These are phyloP conservation scores for Synaphobranchus kaupii DNA, from an alignment of 2,797 vertebrate species.

Conservation along the genomic window DNA sequence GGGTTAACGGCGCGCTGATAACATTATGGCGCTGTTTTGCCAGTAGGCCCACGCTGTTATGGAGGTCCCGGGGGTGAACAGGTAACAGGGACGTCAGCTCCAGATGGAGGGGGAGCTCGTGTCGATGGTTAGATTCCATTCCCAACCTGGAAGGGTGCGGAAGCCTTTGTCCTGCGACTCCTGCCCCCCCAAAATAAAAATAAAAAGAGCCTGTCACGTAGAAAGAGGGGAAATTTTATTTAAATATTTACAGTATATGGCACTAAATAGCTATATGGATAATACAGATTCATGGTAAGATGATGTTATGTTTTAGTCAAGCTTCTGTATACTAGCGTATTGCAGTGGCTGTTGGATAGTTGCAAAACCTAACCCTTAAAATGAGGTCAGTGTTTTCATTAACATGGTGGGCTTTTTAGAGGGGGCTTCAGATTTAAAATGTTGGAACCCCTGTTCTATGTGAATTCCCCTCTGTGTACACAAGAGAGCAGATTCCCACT, in stretches of 20 bases:
- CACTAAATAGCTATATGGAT: neutral
- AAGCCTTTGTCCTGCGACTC: neutral
- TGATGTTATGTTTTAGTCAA: neutral
- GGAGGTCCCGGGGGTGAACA: conserved; percentile 9
- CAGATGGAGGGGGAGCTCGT: neutral
- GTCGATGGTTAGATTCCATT: neutral
- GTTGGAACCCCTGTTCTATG: neutral
- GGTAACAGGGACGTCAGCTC: neutral
- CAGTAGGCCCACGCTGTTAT: neutral
- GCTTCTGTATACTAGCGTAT: neutral
- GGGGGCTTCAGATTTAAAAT: neutral
- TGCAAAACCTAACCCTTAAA: neutral
- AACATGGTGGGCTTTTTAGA: neutral
- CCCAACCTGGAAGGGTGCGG: neutral
- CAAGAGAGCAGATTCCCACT: neutral
- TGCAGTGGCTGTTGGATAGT: neutral
- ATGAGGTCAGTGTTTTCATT: neutral
- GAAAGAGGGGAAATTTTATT: neutral
- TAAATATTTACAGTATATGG: neutral
- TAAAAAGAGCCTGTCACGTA: neutral
- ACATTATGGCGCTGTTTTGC: conserved; percentile 30
- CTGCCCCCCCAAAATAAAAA: neutral
- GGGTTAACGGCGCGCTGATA: conserved; percentile 36
- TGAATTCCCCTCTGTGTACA: neutral
- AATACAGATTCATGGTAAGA: neutral